Evolutionary conservation across 2,113 vertebrate genomes (phyloP), one percentile per base, ranked within the genome.

Genomic region (Scatophagus argus): DNA sequence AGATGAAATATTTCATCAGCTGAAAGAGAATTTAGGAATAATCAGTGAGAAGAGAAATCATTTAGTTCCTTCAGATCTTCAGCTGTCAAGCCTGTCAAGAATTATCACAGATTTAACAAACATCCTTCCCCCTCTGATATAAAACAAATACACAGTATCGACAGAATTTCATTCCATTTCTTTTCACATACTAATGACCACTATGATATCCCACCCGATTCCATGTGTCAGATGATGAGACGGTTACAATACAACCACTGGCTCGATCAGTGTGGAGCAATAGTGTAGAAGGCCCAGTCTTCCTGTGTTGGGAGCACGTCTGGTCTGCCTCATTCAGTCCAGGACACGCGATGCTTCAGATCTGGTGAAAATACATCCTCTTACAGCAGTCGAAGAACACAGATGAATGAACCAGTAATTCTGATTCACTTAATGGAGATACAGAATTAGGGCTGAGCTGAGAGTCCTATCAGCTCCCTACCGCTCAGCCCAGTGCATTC

Each of bases 81-180:
- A 63, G 41, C 19, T 38, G 34, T 32, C 66, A 36, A 75, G 16
- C 49, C 38, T 31, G 12, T 56, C 59, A 46, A n/a, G 55, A 71
- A 76, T 73, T 27, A 44, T 49, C 32, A 41, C 0, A 7, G 13
- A 36, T 65, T 58, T 16, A 68, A 58, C 64, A 72, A 58, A 69
- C 19, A 71, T 68, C 58, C 34, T 67, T 59, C 43, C 67, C 36
- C 17, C n/a, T 77, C 76, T 58, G 62, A 67, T 74, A 82, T 49
- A 84, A 86, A 89, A 84, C 25, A 71, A 71, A 61, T 13, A 13
- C 59, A 74, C 66, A 83, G 49, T 19, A 68, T 41, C 8, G n/a
- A 66, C 56, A 69, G 21, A 55, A 39, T 70, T n/a, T 25, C 31
- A 5, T 17, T 17, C 14, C 27, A 8, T 43, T 77, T 59, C 19